phyloP scores from a whole-genome alignment of 2,797 vertebrate genomes.

The Bovichtus variegatus region DNA sequence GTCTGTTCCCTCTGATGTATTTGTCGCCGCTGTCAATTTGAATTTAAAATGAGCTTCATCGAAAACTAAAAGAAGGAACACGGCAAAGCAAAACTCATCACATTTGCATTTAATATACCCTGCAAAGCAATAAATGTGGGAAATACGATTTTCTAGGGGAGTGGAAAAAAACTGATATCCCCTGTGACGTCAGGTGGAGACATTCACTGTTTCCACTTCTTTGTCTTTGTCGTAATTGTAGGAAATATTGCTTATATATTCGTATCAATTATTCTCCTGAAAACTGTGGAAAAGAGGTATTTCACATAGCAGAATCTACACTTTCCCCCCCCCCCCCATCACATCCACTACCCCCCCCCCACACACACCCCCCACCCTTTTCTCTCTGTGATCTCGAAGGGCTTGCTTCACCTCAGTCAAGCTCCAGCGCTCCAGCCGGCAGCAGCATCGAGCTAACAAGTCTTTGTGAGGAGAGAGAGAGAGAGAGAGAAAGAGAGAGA shows the following conservation, averaged over 20 bases:
- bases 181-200: not conserved
- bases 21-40: constrained; percentile 8
- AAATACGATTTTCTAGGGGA: not conserved
- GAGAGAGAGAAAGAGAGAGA: constrained; percentile 27
- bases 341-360: constrained; percentile 21
- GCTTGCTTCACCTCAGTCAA: constrained; percentile 90
- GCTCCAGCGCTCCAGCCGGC: constrained; percentile 89
- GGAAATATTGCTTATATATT: not conserved
- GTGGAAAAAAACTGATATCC: not conserved
- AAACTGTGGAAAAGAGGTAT: constrained; percentile 13
- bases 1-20: constrained; percentile 12
- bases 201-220: not conserved
- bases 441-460: constrained; percentile 91
- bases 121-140: not conserved
- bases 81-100: not conserved
- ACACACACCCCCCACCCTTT: not conserved
- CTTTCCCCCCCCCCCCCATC: constrained; percentile 57
- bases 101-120: constrained; percentile 15
- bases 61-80: constrained; percentile 7
- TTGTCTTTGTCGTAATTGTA: not conserved
- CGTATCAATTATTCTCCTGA: not conserved
- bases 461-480: constrained; percentile 87
- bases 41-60: constrained; percentile 32
- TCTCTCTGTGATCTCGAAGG: constrained; percentile 80
- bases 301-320: constrained; percentile 41